Base-by-base conservation (phyloP, 2,797 vertebrate species). In the Pseudochaenichthys georgianus region DNA sequence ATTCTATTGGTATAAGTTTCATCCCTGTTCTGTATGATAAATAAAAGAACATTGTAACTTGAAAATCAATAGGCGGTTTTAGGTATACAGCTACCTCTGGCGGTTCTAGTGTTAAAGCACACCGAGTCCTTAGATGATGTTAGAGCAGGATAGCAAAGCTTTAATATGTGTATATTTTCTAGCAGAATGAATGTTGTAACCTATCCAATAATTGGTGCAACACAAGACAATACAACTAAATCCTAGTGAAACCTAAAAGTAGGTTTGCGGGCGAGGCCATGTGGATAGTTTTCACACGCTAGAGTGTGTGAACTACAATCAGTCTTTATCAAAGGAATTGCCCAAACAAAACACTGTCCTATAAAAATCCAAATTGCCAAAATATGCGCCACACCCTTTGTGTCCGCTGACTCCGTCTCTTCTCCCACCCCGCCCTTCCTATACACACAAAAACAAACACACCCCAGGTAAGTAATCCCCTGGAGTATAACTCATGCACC, bases 371-470 rank as follows among this genome's bases (percentile, higher is more conserved):
- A 59, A 70, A 67, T 65, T 78, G 12, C 43, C 15, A n/a, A 71
- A 80, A 66, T 67, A 70, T 66, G 54, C 57, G 58, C 43, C 80
- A 64, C 76, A 57, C 88, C 81, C 47, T 57, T 38, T 66, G 5
- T 50, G 19, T 71, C 52, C 17, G 50, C 57, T 68, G 2, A 41
- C 8, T 70, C 46, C 12, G 50, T 75, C 9, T 17, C 34, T 78
- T 86, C 53, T 80, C 45, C 83, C 76, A 78, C 80, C 53, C 43
- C 69, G 80, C 75, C 74, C 71, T 57, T 70, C 64, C 52, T 54
- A 75, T 28, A 52, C 45, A 64, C 34, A 50, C 52, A 45, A 43
- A 67, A 71, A 77, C 69, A 70, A 75, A 83, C 70, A 80, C 83
- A 63, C 80, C 80, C 52, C 51, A 16, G 62, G 34, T 62, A 55